Evolutionary conservation across 2,113 vertebrate genomes (phyloP).

Genomic region (Sialia sialis): DNA sequence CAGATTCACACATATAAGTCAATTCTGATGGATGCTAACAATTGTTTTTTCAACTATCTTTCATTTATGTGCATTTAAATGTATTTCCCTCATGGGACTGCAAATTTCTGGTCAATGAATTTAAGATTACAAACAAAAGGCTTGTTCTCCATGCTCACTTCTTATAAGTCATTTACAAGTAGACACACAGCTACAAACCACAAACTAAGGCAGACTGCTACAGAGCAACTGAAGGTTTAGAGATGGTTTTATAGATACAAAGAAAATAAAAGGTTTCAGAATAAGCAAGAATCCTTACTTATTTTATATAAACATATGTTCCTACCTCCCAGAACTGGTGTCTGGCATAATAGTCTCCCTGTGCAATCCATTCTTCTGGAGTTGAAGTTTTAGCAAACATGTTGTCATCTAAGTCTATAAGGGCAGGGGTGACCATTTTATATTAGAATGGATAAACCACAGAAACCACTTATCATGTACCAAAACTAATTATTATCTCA

Average conservation of each 20-base stretch:
- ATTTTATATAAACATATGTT: background rate
- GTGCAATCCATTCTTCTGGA: conserved; percentile 75
- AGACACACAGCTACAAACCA: background rate
- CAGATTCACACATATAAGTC: background rate
- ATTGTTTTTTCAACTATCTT: background rate
- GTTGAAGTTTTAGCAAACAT: conserved; percentile 83
- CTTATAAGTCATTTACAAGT: background rate
- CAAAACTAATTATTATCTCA: background rate
- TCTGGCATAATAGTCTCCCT: conserved; percentile 81
- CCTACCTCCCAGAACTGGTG: conserved; percentile 84
- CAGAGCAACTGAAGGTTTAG: background rate
- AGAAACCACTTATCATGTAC: background rate
- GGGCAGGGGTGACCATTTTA: background rate
- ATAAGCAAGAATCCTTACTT: background rate
- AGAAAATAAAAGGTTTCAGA: background rate
- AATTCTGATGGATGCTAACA: background rate
- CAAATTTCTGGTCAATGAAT: background rate
- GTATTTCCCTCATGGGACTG: background rate
- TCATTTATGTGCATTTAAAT: background rate
- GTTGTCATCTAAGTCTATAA: conserved; percentile 78
- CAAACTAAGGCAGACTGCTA: background rate
- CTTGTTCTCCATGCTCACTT: background rate
- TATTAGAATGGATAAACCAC: background rate
- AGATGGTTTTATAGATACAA: background rate
- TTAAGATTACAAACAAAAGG: background rate